These are phyloP conservation scores for Dendrophyllia cribrosa DNA, from an alignment of 64 coral and sea anemone species.

Conservation along the genomic window DNA sequence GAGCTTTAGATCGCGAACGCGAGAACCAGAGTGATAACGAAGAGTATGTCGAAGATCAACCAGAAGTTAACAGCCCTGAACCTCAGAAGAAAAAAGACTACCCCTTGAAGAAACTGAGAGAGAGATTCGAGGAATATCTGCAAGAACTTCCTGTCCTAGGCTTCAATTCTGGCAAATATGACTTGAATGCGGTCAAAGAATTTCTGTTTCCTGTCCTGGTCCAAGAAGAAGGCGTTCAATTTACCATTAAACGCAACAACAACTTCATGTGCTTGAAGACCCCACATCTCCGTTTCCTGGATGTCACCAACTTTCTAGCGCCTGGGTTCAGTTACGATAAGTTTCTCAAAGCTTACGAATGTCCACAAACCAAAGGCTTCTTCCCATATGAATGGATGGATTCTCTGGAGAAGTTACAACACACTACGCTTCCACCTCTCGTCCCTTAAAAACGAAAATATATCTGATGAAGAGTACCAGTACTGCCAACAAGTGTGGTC, in stretches of 20 bases:
- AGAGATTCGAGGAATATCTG: background rate
- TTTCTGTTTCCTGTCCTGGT: background rate
- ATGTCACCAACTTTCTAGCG: conserved; percentile 25
- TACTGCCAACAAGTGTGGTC: conserved; percentile 43
- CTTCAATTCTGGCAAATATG: background rate
- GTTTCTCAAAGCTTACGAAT: conserved; percentile 36
- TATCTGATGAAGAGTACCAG: background rate
- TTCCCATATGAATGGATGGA: conserved; percentile 45
- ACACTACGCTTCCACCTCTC: conserved; percentile 1
- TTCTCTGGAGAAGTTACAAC: conserved; percentile 28
- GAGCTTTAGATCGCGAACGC: too few relatives aligned
- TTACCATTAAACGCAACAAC: conserved; percentile 7
- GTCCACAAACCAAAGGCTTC: conserved; percentile 31
- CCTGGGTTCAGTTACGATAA: conserved; percentile 33
- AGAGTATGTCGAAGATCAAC: too few relatives aligned
- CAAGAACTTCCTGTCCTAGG: background rate
- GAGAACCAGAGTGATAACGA: too few relatives aligned
- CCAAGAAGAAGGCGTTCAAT: background rate
- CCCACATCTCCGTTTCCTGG: conserved; percentile 9
- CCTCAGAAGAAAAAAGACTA: background rate
- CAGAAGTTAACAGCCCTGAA: too few relatives aligned
- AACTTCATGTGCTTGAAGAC: conserved; percentile 22
- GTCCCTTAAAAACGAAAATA: background rate
- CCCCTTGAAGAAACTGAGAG: background rate
- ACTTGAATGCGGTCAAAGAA: background rate